Evolutionary conservation across 2,113 vertebrate genomes (phyloP), one percentile per base, ranked within the genome.

Genomic region (Salvelinus fontinalis): DNA sequence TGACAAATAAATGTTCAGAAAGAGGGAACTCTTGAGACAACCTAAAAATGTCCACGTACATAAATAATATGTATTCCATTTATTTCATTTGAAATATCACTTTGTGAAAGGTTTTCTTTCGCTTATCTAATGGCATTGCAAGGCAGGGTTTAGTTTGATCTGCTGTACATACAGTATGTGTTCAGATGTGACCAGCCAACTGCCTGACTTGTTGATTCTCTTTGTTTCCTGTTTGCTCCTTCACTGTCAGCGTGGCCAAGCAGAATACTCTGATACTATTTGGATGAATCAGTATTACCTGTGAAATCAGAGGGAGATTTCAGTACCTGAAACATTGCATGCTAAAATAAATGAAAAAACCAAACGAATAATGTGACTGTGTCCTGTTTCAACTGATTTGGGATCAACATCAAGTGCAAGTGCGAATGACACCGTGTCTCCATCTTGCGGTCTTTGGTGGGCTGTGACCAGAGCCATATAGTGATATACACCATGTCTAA

Each of bases 51-150:
- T 95, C 94, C 95, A 93, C 92, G 8, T 44, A 44, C 39, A 90
- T 93, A 89, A 95, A 96, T 95, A 95, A 96, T 96, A 91, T 93
- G 94, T 97, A 96, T 97, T 95, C 93, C 93, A 93, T 95, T 96
- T 96, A 92, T 96, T 95, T 95, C 95, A 94, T 92, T 93, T 91
- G 93, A 95, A 95, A 95, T 94, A 94, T 93, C 93, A 91, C 91
- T 89, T 94, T 92, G 94, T 95, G 90, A 93, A 93, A 93, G 92
- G 93, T 95, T 95, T 95, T 93, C 89, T 91, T 44, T 12, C 9
- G 8, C 9, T 44, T 44, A 44, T 44, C 39, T 44, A 44, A 44
- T 44, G 39, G 91, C 89, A 90, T 92, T 85, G 89, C 91, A 93
- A 89, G 91, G 86, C 83, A 90, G 80, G 85, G 87, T 91, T 87